phyloP scores from a whole-genome alignment of 2,888 invertebrate species.

The Pimpla rufipes region DNA sequence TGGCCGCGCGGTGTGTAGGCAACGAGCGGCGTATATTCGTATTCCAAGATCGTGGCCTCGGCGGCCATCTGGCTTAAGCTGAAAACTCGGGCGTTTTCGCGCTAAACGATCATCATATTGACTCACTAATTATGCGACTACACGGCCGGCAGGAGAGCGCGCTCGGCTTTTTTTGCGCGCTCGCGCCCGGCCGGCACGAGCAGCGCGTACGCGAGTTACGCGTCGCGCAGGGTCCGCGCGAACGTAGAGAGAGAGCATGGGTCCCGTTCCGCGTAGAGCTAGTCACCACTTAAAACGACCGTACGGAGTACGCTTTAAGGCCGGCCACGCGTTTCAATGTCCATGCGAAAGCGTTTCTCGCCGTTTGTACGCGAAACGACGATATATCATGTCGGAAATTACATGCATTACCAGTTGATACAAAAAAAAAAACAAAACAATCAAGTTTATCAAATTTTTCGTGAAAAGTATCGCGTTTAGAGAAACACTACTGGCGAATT shows the following conservation, averaged over 20 bases:
- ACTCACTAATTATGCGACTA: conserved; percentile 69
- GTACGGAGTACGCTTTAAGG: conserved; percentile 1
- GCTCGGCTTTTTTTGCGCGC: conserved; percentile 34
- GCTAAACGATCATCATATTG: conserved; percentile 73
- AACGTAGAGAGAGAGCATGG: conserved; percentile 38
- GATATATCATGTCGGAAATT: conserved; percentile 21
- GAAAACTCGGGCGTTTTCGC: conserved; percentile 73
- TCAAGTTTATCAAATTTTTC: no score
- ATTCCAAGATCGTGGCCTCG: conserved; percentile 64
- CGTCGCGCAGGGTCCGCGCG: conserved; percentile 37
- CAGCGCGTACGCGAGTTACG: conserved; percentile 13
- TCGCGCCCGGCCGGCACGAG: conserved; percentile 61
- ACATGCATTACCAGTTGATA: no score
- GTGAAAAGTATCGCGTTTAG: no score
- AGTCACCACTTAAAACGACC: conserved; percentile 70
- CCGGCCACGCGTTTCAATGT: conserved; percentile 47
- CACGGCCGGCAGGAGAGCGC: conserved; percentile 13
- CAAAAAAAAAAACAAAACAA: no score
- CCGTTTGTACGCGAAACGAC: conserved; percentile 27
- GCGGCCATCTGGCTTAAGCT: conserved; percentile 56
- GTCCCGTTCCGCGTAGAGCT: conserved; percentile 67
- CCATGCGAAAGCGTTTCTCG: conserved; percentile 50
- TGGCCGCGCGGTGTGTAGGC: neutral
- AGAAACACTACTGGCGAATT: no score
- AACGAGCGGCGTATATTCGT: conserved; percentile 37